Conservation (phyloP, 1,140 invertebrate genomes). For the Drosophila truncata region DNA sequence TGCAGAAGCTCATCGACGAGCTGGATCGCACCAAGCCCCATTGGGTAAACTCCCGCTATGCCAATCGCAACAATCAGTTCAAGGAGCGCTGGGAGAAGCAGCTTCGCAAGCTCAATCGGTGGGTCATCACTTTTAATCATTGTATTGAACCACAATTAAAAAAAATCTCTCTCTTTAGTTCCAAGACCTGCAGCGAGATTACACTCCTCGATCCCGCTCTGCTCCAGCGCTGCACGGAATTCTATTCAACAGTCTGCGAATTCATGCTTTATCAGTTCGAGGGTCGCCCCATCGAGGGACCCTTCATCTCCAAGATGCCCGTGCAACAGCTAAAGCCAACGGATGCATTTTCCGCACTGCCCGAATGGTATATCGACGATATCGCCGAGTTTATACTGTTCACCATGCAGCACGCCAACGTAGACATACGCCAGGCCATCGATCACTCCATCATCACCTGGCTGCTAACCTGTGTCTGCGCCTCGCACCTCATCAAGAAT, state of each 20-base stretch:
- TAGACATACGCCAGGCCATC: constrained; percentile 91
- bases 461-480: constrained; percentile 95
- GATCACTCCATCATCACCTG: constrained; percentile 94
- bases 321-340: constrained; percentile 88
- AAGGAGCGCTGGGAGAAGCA: constrained; percentile 95
- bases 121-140: constrained; percentile 13
- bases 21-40: constrained; percentile 92
- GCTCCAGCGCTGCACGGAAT: constrained; percentile 92
- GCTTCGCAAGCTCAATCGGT: constrained; percentile 89
- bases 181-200: constrained; percentile 95
- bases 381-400: constrained; percentile 98
- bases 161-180: constrained; percentile 85
- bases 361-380: constrained; percentile 98
- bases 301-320: constrained; percentile 83
- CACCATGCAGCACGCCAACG: constrained; percentile 94
- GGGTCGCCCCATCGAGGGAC: constrained; percentile 82
- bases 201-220: constrained; percentile 93
- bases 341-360: constrained; percentile 93
- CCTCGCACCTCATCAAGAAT: constrained; percentile 96
- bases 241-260: constrained; percentile 94
- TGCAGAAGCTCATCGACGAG: constrained; percentile 97
- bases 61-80: constrained; percentile 92
- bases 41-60: constrained; percentile 92
- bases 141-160: neutral
- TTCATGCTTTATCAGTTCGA: constrained; percentile 90